Base-by-base conservation (phyloP, 2,888 invertebrate genomes). In the Caenorhabditis japonica region DNA sequence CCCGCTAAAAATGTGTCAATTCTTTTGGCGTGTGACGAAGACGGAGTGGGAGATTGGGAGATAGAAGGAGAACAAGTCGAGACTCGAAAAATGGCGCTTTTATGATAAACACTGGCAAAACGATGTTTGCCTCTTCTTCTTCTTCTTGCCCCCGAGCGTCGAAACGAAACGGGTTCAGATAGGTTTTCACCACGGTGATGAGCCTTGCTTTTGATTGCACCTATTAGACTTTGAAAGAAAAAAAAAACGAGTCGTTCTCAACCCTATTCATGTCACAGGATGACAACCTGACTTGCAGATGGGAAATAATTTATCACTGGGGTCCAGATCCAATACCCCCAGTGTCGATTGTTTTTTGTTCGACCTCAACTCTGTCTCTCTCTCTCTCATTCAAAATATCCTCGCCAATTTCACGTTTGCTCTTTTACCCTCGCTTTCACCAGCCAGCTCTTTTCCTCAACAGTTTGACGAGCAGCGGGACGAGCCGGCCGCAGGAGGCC, bases 391-490 rank as follows among this genome's bases (percentile, higher is more conserved):
- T 15, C 41, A 64, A 36, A 56, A 10, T 36, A 55, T 51, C 34
- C 10, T 30, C 27, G 19, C 10, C 56, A 66, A 51, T 36, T 51
- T 56, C 66, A 66, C 66, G 66, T 66, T 51, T 34, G 66, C 66
- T 51, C 51, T 51, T 49, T 51, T 51, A 15, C 56, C 41, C 30
- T n/a, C n/a, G n/a, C 43, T 43, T 25, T 39, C 49, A 41, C 23
- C 53, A n/a, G 17, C 44, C 55, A 64, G 64, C 64, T 64, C 62
- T 64, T 64, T 64, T 49, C 43, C 34, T 49, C 49, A 56, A 66
- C 51, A 56, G 66, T 66, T 66, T 66, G 56, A 62, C 51, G 62
- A 55, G 46, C 17, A 33, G 27, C 17, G 38, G 30, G 38, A 51
- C 49, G 41, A 46, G 43, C 15, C 47, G 33, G 49, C n/a, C n/a